Evolutionary conservation across 1,140 invertebrate genomes (phyloP), one percentile per base, ranked within the genome.

Genomic region (Caligus rogercresseyi): DNA sequence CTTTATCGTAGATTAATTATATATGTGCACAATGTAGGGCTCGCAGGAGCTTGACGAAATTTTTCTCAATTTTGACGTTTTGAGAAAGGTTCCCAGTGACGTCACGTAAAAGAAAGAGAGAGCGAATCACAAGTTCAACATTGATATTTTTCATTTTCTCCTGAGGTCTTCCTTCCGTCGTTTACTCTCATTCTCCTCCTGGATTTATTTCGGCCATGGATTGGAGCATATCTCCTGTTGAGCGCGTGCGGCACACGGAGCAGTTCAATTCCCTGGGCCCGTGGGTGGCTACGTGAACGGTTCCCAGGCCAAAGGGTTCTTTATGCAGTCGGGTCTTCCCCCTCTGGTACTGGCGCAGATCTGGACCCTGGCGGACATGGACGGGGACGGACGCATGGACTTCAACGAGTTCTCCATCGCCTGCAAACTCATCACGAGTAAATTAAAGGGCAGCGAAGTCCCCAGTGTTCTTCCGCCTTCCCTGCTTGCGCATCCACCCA

Each of bases 381-480:
- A 97, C 76, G 81, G 85, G 52, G 94, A 98, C 82, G 94, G 94
- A 0, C 90, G 89, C 77, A 86, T 98, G 82, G 87, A 97, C 73
- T 82, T 90, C 54, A 86, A 86, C 70, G 94, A 98, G 75, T 98
- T 98, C 73, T 91, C 88, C 57, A 94, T 98, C 69, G 94, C 94
- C 54, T 95, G 93, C 75, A 94, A 95, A 79, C 78, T 98, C 53
- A 97, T 98, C 55, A 90, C 89, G 73, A 78, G 94, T 61, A 96
- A 94, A 75, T 76, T 95, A 18, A 81, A 88, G 66, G 91, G 91
- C 15, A 82, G 86, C 73, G 89, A 95, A 72, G 77, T 97, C 63
- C 93, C 93, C 1, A 84, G 85, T 70, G 72, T 76, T 3, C 75
- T 97, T 56, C 93, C 94, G 53, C 81, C 83, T 20, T 77, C 80